Conservation (phyloP, 92 coral and sea anemone species). For the Phenganax stokvisi region DNA sequence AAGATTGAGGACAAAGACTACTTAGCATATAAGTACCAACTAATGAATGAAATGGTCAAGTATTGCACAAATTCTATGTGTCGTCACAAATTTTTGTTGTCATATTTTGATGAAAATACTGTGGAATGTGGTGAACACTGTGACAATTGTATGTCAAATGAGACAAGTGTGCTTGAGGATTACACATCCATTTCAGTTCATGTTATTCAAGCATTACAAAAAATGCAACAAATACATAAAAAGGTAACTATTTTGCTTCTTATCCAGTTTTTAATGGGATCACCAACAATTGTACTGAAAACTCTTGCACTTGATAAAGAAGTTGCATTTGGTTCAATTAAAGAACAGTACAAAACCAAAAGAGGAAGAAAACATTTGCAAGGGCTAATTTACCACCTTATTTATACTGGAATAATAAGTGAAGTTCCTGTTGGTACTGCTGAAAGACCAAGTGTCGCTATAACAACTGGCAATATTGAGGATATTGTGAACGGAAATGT, state of each 20-base stretch:
- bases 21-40: constrained; percentile 21
- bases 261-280: constrained; percentile 47
- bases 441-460: constrained; percentile 1
- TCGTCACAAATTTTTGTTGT: constrained; percentile 27
- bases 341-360: constrained; percentile 31
- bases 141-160: constrained; percentile 38
- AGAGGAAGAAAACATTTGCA: constrained; percentile 34
- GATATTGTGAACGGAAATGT: constrained; percentile 5
- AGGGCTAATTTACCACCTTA: constrained; percentile 22
- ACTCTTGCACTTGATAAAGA: constrained; percentile 38
- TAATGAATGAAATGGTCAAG: too few species aligned
- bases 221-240: constrained; percentile 32
- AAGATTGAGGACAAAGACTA: constrained; percentile 45
- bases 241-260: constrained; percentile 42
- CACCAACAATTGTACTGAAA: constrained; percentile 40
- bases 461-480: constrained; percentile 18
- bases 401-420: constrained; percentile 12
- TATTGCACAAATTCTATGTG: constrained; percentile 20
- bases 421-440: constrained; percentile 30
- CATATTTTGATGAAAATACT: constrained; percentile 37
- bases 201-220: constrained; percentile 31
- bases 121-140: constrained; percentile 43
- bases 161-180: constrained; percentile 29
- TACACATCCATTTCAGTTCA: constrained; percentile 25
- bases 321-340: constrained; percentile 37